Evolutionary conservation across 2,113 vertebrate species (phyloP).

Genomic region (Edolisoma coerulescens): DNA sequence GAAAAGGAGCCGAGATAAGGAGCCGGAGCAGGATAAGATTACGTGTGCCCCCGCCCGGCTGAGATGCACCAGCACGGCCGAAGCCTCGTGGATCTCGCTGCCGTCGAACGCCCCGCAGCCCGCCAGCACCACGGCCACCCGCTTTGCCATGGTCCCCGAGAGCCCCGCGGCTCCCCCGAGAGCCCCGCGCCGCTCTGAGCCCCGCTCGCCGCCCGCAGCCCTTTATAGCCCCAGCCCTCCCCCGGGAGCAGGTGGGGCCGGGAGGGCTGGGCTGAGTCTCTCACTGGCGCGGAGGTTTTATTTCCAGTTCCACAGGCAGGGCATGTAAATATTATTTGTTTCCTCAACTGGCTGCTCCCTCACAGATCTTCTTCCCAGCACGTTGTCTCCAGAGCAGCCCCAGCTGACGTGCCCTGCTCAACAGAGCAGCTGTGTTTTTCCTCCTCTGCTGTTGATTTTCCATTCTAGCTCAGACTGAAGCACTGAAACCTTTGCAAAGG

Average conservation of each 20-base stretch:
- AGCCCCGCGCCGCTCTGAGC: not conserved
- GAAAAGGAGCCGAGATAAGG: not conserved
- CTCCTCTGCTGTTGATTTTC: not conserved
- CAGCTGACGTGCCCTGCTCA: not conserved
- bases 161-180: not conserved
- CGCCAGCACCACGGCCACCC: constrained; percentile 81
- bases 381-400: not conserved
- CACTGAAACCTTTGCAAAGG: not conserved
- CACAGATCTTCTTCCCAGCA: not conserved
- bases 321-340: constrained; percentile 32
- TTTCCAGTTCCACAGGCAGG: not conserved
- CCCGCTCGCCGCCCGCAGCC: not conserved
- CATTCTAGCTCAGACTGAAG: not conserved
- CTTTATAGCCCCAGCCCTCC: constrained; percentile 19
- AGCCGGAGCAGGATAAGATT: not conserved
- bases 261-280: not conserved
- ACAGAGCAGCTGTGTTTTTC: not conserved
- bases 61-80: constrained; percentile 83
- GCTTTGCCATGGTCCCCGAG: constrained; percentile 67
- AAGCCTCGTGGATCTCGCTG: constrained; percentile 84
- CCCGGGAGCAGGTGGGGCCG: not conserved
- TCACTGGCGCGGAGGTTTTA: not conserved
- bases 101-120: constrained; percentile 87
- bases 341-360: not conserved
- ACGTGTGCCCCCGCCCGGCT: constrained; percentile 85